Evolutionary conservation across 1,140 invertebrate genomes (phyloP), one percentile per base, ranked within the genome.

Genomic region (Ylistrum balloti): DNA sequence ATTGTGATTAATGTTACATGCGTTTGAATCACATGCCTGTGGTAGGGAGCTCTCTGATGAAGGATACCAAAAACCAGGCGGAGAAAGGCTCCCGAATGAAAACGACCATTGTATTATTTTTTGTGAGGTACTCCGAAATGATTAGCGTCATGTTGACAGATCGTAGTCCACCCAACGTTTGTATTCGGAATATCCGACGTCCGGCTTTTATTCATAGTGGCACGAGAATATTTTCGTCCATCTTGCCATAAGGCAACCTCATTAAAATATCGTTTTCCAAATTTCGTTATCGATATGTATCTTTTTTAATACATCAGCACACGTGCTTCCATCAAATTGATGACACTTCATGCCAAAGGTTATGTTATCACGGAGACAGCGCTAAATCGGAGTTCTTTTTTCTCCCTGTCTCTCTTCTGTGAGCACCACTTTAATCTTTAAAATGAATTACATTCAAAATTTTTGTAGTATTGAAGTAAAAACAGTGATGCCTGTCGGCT

Each of bases 71-170:
- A 74, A 74, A 74, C 9, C 56, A 74, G 56, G 56, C 56, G 56
- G 56, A 74, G n/a, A 74, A 74, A 74, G 17, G 1, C 22, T 74
- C 17, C n/a, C 28, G 56, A 74, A 74, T 74, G 56, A 74, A 74
- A 74, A 74, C 56, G 56, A 11, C 56, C 56, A 74, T 74, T 74
- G 56, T 74, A 74, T 74, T 74, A 74, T 74, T 74, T 45, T 74
- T 74, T 74, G 56, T 28, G n/a, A 74, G 56, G 56, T 74, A 28
- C 56, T 74, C 56, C 56, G 56, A 74, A 74, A 17, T 74, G 56
- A 74, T 74, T 74, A 74, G 56, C 56, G 56, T 74, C 56, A 74
- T n/a, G 56, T 74, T 74, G 56, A 74, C 56, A 74, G 56, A 74
- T 74, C 56, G 22, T 74, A 74, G 56, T 74, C 56, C 56, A 74